phyloP scores from a whole-genome alignment of 2,797 vertebrate species.

The Anas flavirostris region DNA sequence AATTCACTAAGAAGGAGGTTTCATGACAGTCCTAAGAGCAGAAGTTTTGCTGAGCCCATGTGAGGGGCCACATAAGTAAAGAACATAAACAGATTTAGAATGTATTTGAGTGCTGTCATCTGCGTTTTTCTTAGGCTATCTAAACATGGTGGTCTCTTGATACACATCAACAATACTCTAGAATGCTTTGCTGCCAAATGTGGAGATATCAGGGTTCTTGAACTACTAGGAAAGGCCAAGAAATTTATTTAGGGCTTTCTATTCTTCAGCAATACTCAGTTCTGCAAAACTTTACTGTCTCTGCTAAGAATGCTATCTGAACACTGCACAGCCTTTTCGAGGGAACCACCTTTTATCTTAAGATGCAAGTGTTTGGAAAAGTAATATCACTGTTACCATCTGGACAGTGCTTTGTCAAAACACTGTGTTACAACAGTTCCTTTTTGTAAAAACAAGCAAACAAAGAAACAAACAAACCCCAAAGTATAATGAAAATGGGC shows the following conservation, averaged over 20 bases:
- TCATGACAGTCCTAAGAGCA: not conserved
- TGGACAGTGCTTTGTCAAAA: not conserved
- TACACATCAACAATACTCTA: not conserved
- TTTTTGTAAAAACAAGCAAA: not conserved
- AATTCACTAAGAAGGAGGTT: not conserved
- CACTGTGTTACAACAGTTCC: not conserved
- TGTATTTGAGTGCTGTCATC: not conserved
- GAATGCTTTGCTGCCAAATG: not conserved
- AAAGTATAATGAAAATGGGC: not conserved
- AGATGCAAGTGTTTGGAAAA: not conserved
- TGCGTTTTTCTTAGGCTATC: not conserved
- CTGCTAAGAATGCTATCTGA: not conserved
- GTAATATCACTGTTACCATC: not conserved
- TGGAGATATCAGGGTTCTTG: not conserved
- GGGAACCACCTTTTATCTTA: not conserved
- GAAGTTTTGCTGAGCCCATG: not conserved
- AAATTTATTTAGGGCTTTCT: not conserved
- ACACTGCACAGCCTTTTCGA: not conserved
- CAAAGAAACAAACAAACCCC: not conserved
- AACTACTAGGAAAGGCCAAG: not conserved
- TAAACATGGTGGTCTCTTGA: not conserved
- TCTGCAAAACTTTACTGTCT: not conserved
- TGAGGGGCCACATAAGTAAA: not conserved
- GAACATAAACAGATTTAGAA: not conserved
- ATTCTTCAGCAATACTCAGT: not conserved